These are phyloP conservation scores for Sternarchorhynchus goeldii DNA, from an alignment of 2,797 vertebrate species.

Conservation along the genomic window DNA sequence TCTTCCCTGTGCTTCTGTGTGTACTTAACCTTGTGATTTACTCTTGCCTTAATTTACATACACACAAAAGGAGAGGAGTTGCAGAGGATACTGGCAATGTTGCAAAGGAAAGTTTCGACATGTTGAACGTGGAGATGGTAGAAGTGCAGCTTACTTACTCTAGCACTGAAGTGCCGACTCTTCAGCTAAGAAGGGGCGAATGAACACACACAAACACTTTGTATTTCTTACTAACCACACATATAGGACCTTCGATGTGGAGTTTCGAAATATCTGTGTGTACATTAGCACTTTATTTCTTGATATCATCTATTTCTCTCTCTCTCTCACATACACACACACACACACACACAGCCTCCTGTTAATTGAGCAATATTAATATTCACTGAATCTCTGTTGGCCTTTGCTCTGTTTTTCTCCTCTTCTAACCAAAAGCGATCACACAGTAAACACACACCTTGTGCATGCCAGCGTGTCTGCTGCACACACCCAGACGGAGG, in stretches of 20 bases:
- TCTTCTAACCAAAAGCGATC: slow-evolving; percentile 45
- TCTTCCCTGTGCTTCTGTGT: too few species aligned
- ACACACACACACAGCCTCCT: too few species aligned
- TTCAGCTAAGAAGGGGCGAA: too few species aligned
- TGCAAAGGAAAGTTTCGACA: too few species aligned
- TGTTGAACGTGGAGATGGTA: too few species aligned
- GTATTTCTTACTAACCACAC: background rate
- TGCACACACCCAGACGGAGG: background rate
- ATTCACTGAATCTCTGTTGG: slow-evolving; percentile 41
- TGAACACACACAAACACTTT: slow-evolving; percentile 13
- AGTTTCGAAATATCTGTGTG: background rate
- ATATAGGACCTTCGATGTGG: background rate
- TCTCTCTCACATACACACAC: background rate
- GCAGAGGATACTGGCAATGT: too few species aligned
- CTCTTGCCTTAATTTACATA: background rate
- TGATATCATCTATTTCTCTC: background rate
- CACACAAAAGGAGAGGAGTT: background rate
- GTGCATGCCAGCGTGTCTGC: slow-evolving; percentile 20
- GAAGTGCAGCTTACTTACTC: too few species aligned
- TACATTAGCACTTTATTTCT: slow-evolving; percentile 22
- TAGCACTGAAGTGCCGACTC: too few species aligned
- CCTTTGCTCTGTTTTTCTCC: slow-evolving; percentile 50
- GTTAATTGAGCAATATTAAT: slow-evolving; percentile 45
- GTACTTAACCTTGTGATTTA: too few species aligned
- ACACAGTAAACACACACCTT: slow-evolving; percentile 32